phyloP scores from a whole-genome alignment of 1,140 invertebrate genomes.

The Sipha flava region DNA sequence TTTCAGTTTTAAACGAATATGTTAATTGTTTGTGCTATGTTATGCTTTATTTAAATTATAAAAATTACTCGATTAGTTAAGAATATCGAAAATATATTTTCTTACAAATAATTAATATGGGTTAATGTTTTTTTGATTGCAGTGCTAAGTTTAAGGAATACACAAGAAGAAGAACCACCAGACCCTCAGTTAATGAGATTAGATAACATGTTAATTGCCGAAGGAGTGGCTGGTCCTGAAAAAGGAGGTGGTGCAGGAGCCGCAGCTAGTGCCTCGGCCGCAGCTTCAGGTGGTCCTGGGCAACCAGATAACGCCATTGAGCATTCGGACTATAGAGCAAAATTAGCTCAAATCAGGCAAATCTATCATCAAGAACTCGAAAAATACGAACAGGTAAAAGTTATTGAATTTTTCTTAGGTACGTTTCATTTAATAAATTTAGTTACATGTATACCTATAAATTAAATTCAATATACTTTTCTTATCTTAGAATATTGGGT shows the following conservation, averaged over 20 bases:
- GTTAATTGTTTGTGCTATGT: too few relatives aligned
- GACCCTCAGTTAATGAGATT: conserved; percentile 97
- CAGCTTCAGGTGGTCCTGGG: conserved; percentile 66
- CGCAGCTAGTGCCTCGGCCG: conserved; percentile 81
- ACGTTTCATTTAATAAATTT: too few relatives aligned
- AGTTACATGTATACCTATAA: too few relatives aligned
- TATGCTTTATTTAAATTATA: too few relatives aligned
- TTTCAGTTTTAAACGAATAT: too few relatives aligned
- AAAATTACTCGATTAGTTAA: too few relatives aligned
- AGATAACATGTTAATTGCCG: conserved; percentile 99
- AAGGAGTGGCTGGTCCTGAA: conserved; percentile 96
- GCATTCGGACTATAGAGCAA: conserved; percentile 97
- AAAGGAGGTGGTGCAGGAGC: conserved; percentile 88
- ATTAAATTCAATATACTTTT: too few relatives aligned
- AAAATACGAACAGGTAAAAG: conserved; percentile 88
- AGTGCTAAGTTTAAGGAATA: conserved; percentile 91
- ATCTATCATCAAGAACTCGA: conserved; percentile 99
- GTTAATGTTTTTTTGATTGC: conserved; percentile 44
- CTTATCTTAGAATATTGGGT: too few relatives aligned
- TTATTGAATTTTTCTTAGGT: not conserved
- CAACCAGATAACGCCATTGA: conserved; percentile 93
- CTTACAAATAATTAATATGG: too few relatives aligned
- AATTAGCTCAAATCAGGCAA: conserved; percentile 96
- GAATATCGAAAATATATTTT: too few relatives aligned
- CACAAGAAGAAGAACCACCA: conserved; percentile 96